These are phyloP conservation scores for Sarcophaga caerulescens DNA, from an alignment of 2,888 invertebrate genomes.

Conservation along the genomic window DNA sequence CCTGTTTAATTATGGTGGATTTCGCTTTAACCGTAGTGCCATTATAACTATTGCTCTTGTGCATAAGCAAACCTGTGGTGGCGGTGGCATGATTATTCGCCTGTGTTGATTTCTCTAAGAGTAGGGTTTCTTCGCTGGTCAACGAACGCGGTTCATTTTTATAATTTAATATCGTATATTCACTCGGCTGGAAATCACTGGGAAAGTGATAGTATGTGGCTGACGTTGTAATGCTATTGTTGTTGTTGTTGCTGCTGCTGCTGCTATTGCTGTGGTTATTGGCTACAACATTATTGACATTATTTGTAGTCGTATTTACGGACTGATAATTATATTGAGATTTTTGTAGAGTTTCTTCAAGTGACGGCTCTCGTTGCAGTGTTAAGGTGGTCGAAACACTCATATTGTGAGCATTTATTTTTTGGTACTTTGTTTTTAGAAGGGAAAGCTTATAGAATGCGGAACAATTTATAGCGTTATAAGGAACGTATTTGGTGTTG, in stretches of 20 bases:
- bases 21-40: constrained; percentile 64
- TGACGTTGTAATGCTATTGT: constrained; percentile 56
- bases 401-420: constrained; percentile 40
- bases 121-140: constrained; percentile 53
- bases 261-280: constrained; percentile 18
- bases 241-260: constrained; percentile 50
- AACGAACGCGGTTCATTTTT: constrained; percentile 42
- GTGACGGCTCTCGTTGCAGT: constrained; percentile 62
- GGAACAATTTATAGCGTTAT: neutral
- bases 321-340: constrained; percentile 56
- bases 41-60: constrained; percentile 74
- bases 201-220: constrained; percentile 65
- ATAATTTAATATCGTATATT: constrained; percentile 53
- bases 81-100: neutral
- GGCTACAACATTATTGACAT: no score
- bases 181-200: constrained; percentile 25
- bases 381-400: constrained; percentile 67
- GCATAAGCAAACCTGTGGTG: constrained; percentile 65
- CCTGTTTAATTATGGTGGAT: constrained; percentile 68
- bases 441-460: neutral
- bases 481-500: constrained; percentile 8
- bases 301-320: constrained; percentile 2
- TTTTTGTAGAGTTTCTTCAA: constrained; percentile 57
- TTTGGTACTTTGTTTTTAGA: neutral
- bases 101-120: constrained; percentile 51